Base-by-base conservation (phyloP, 2,113 vertebrate genomes). In the Xiphophorus maculatus region DNA sequence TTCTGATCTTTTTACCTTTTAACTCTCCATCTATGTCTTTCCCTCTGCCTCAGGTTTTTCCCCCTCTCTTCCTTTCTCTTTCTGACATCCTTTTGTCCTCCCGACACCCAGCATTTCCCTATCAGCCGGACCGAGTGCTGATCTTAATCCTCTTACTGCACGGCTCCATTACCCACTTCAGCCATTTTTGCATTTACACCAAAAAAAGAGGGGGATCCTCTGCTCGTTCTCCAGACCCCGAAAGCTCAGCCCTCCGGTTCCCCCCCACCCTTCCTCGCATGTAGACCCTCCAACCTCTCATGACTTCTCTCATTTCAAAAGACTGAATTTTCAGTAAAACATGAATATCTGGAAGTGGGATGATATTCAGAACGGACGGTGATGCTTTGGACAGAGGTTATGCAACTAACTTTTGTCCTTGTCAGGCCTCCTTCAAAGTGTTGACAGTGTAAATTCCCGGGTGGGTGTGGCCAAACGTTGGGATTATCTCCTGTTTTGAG, bases 121-220 rank as follows among this genome's bases (percentile, higher is more conserved):
- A 92, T 93, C 92, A 90, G 77, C 87, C 90, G 88, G 86, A 91
- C 89, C 89, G 86, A 89, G 70, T 87, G 79, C 86, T 83, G 84
- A 90, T 92, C 88, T 86, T 90, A 93, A 93, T 92, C 92, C 88
- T 93, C 91, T 93, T 92, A 93, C 86, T 85, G 87, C 88, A 84
- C 60, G 65, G 87, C 89, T 91, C 89, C 82, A 92, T 92, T 92
- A 92, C 91, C 87, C 87, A 88, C 87, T 90, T 86, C 81, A 90
- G 84, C 87, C 83, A 82, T 84, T 89, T 91, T 86, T 90, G 85
- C 88, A 91, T 89, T 87, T 54, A 84, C 76, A 73, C 85, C 73
- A 88, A 84, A 87, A 79, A 86, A 84, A 85, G 70, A 82, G 75
- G 72, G 79, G 79, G 64, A 69, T 78, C 80, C 66, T 61, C 83